Evolutionary conservation across 2,888 invertebrate species (phyloP).

Genomic region (Ypsolopha sequella): DNA sequence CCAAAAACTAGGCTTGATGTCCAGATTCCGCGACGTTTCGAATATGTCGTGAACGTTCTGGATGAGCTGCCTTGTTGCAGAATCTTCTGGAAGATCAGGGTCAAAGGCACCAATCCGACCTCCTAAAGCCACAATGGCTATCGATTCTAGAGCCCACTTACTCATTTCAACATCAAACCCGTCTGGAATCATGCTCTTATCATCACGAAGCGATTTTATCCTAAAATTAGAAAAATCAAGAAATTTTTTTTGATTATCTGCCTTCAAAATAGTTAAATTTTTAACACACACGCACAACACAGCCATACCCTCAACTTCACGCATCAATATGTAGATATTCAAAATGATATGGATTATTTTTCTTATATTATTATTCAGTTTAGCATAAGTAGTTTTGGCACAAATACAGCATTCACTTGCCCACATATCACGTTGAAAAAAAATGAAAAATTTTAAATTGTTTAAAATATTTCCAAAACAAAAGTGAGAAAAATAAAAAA

Average conservation of each 20-base stretch:
- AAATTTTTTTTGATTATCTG: not conserved
- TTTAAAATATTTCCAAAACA: too few species aligned
- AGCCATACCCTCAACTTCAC: too few species aligned
- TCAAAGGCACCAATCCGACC: slow-evolving; percentile 43
- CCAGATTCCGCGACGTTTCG: slow-evolving; percentile 23
- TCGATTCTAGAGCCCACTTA: slow-evolving; percentile 75
- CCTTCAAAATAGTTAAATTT: not conserved
- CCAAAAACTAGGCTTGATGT: slow-evolving; percentile 41
- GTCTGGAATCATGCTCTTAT: slow-evolving; percentile 62
- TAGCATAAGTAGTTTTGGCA: too few species aligned
- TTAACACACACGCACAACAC: too few species aligned
- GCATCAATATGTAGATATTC: too few species aligned
- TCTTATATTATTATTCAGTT: too few species aligned
- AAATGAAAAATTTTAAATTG: too few species aligned
- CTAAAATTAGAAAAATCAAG: slow-evolving; percentile 32
- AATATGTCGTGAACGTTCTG: slow-evolving; percentile 37
- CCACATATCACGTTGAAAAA: too few species aligned
- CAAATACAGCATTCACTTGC: too few species aligned
- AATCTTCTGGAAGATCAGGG: slow-evolving; percentile 33
- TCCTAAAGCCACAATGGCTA: slow-evolving; percentile 45
- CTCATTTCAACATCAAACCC: slow-evolving; percentile 69
- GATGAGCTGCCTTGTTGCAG: slow-evolving; percentile 37
- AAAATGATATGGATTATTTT: too few species aligned
- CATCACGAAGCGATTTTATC: slow-evolving; percentile 59
- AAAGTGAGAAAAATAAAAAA: too few species aligned